Conservation (phyloP, 1,140 invertebrate genomes). For the Hormaphis cornu region DNA sequence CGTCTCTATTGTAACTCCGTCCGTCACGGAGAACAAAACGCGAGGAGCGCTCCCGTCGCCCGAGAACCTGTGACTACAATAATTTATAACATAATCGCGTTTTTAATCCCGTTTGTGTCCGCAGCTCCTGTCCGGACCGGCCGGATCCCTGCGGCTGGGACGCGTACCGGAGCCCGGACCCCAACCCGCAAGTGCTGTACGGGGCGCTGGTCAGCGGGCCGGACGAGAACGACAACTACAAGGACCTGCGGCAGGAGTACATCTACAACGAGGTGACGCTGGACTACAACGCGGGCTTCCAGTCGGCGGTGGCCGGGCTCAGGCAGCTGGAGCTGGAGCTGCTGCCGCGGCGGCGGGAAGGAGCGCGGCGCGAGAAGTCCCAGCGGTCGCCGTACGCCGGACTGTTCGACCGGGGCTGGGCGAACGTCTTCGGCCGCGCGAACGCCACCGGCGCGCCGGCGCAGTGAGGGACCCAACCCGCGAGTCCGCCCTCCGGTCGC, state of each 20-base stretch:
- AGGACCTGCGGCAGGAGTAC: conserved; percentile 47
- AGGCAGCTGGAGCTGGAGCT: conserved; percentile 38
- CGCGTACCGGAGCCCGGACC: conserved; percentile 42
- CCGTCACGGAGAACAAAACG: too few relatives aligned
- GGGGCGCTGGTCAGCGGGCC: conserved; percentile 52
- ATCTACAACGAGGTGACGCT: conserved; percentile 51
- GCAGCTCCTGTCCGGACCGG: conserved; percentile 47
- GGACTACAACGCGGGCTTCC: conserved; percentile 53
- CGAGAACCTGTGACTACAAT: too few relatives aligned
- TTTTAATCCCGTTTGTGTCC: background rate
- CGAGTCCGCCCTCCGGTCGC: background rate
- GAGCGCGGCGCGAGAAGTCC: background rate
- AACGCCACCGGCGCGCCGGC: background rate
- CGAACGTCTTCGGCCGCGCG: background rate
- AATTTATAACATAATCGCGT: too few relatives aligned
- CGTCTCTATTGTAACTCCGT: too few relatives aligned
- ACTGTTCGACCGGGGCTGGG: background rate
- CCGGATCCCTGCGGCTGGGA: conserved; percentile 48
- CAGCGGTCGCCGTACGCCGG: background rate
- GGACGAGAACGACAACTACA: conserved; percentile 47
- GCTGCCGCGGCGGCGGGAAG: background rate
- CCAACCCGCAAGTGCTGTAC: conserved; percentile 49
- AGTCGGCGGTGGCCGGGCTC: conserved; percentile 46
- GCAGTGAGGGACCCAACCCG: background rate
- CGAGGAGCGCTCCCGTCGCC: too few relatives aligned